Conservation (phyloP, 2,888 invertebrate genomes). For the Hemaris fuciformis region DNA sequence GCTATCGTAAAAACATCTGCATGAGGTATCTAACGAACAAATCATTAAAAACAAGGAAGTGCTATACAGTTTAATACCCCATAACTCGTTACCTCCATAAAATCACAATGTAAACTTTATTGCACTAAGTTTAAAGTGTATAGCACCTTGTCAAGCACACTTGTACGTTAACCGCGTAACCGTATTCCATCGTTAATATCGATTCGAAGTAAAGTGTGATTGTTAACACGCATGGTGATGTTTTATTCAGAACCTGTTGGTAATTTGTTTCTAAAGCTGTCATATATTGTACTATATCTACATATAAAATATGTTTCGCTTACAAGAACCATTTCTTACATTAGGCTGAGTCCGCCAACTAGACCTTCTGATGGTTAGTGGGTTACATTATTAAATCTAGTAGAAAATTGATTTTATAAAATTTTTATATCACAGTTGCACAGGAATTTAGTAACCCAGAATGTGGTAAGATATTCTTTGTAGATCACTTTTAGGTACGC, state of each 20-base stretch:
- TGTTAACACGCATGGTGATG: slow-evolving; percentile 9
- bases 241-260: not conserved
- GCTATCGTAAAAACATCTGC: not conserved
- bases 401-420: too few species aligned
- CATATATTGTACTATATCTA: not conserved
- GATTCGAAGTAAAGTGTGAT: slow-evolving; percentile 11
- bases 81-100: not conserved
- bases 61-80: not conserved
- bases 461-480: too few species aligned
- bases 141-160: not conserved
- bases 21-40: not conserved
- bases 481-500: too few species aligned
- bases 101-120: not conserved
- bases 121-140: not conserved
- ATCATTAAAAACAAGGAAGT: not conserved
- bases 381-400: too few species aligned
- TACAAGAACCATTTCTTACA: too few species aligned
- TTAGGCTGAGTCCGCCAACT: too few species aligned
- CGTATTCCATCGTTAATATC: not conserved
- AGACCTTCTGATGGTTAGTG: too few species aligned
- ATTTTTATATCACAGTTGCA: too few species aligned
- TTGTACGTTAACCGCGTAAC: not conserved
- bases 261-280: not conserved
- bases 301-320: too few species aligned
- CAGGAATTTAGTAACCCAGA: too few species aligned